Evolutionary conservation across 2,888 invertebrate species (phyloP).

Genomic region (Blera fallax): DNA sequence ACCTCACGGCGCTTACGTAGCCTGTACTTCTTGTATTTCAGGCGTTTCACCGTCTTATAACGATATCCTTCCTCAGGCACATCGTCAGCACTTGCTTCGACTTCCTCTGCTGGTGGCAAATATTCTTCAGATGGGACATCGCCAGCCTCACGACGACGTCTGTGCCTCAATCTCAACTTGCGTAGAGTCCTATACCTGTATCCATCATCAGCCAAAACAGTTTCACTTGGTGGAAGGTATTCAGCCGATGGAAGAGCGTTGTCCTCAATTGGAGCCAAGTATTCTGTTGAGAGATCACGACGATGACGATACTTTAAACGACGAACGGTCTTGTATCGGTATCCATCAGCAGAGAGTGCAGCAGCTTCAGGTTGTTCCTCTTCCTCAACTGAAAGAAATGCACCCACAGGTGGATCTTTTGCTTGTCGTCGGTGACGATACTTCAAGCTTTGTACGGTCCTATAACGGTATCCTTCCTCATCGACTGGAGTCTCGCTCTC

Average conservation of each 20-base stretch:
- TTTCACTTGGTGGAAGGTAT: slow-evolving; percentile 49
- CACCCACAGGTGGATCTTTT: slow-evolving; percentile 69
- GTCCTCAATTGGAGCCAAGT: slow-evolving; percentile 48
- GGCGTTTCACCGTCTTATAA: slow-evolving; percentile 45
- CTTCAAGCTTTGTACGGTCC: slow-evolving; percentile 69
- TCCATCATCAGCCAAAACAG: slow-evolving; percentile 74
- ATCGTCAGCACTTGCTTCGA: background rate
- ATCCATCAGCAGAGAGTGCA: slow-evolving; percentile 76
- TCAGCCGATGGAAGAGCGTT: slow-evolving; percentile 7
- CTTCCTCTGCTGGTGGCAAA: slow-evolving; percentile 60
- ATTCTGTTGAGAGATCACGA: slow-evolving; percentile 73
- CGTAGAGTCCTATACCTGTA: slow-evolving; percentile 73
- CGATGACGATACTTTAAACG: slow-evolving; percentile 76
- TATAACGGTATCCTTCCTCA: slow-evolving; percentile 74
- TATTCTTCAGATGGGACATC: slow-evolving; percentile 72
- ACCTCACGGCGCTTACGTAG: slow-evolving; percentile 39
- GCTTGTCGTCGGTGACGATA: slow-evolving; percentile 75
- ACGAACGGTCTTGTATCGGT: slow-evolving; percentile 78
- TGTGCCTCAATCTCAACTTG: slow-evolving; percentile 65
- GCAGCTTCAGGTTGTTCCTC: slow-evolving; percentile 35
- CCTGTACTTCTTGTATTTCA: slow-evolving; percentile 31
- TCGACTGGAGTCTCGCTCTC: slow-evolving; percentile 42
- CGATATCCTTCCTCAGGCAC: slow-evolving; percentile 50
- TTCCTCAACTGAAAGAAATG: slow-evolving; percentile 74
- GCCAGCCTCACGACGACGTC: slow-evolving; percentile 71